A percentile compares a stretch with the other conserved stretches of the same genome.
Evolutionary conservation across 2,113 vertebrate genomes (phyloP).

Genomic region (Dasyurus viverrinus): DNA sequence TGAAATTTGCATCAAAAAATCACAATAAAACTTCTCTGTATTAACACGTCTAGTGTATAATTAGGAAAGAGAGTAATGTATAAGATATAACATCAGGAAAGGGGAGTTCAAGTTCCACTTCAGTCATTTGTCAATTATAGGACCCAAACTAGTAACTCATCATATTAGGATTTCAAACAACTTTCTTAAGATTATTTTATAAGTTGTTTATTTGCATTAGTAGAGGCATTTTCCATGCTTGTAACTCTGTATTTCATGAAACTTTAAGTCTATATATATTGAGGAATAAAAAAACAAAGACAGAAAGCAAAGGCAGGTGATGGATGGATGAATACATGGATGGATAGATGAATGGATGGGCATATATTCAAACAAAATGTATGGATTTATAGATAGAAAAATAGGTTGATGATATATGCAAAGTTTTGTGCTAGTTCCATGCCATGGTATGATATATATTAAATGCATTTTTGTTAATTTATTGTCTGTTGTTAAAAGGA

Average conservation of each 20-base stretch:
- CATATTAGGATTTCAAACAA: neutral
- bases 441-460: neutral
- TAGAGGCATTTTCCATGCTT: neutral
- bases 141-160: neutral
- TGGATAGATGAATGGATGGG: too few relatives aligned
- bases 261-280: neutral
- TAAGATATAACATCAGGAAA: neutral
- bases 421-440: neutral
- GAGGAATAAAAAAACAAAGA: neutral
- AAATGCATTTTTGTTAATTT: neutral
- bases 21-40: neutral
- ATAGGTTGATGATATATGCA: neutral
- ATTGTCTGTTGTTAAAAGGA: neutral
- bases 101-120: neutral
- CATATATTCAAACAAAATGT: too few relatives aligned
- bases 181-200: neutral
- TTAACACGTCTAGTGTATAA: neutral
- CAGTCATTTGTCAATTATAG: neutral
- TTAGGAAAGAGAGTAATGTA: neutral
- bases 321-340: neutral
- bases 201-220: neutral
- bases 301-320: neutral
- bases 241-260: neutral
- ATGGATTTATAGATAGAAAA: neutral
- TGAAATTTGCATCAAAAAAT: neutral